A percentile compares a stretch with the other conserved stretches of the same genome.
These are phyloP conservation scores for Capromys pilorides DNA, from an alignment of 2,797 vertebrate species.

Conservation along the genomic window DNA sequence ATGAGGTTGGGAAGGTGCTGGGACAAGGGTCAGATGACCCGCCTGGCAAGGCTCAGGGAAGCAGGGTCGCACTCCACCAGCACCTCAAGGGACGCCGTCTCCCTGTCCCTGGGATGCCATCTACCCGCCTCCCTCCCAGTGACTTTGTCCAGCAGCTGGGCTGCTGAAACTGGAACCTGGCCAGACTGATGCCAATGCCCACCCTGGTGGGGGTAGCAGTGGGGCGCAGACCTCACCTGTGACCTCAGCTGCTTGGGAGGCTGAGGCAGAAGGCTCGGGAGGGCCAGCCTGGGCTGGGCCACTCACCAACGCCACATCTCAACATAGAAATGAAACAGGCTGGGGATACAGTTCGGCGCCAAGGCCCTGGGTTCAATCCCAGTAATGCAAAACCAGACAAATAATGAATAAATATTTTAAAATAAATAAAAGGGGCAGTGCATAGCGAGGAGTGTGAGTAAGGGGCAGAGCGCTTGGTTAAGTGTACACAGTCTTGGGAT, in stretches of 20 bases:
- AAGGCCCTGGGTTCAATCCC: background rate
- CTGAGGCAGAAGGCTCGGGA: background rate
- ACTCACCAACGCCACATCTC: background rate
- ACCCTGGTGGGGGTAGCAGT: accelerated
- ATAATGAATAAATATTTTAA: background rate
- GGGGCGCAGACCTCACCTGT: background rate
- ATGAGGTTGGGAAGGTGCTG: background rate
- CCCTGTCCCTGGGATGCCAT: background rate
- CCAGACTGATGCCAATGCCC: background rate
- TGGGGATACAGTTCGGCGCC: background rate
- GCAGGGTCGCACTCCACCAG: background rate
- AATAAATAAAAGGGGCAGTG: background rate
- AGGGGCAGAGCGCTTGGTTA: background rate
- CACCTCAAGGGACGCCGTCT: background rate
- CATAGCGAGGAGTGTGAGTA: background rate
- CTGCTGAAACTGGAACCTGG: background rate
- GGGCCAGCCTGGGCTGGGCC: background rate
- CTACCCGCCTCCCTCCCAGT: too few relatives aligned
- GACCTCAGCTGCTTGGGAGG: background rate
- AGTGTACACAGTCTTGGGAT: too few relatives aligned
- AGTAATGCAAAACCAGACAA: background rate
- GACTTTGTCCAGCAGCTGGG: background rate
- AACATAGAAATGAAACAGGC: background rate
- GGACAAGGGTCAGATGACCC: background rate
- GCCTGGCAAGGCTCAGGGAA: too few relatives aligned